Conservation (phyloP, 2,113 vertebrate genomes). For the Eudorcas thomsonii region DNA sequence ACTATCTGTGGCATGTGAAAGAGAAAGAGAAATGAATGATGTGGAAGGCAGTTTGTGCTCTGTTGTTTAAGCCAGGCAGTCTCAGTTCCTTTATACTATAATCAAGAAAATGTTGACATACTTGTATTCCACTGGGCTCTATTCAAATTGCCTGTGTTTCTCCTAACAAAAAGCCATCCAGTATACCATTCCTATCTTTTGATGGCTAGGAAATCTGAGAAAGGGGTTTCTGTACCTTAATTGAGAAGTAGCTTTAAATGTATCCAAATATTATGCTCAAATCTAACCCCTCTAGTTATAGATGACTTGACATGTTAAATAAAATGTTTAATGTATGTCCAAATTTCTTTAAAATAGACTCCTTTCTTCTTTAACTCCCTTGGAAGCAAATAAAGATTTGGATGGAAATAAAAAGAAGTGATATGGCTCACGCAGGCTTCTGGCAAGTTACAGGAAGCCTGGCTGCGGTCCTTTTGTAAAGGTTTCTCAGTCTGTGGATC, state of each 20-base stretch:
- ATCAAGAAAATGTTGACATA: background rate
- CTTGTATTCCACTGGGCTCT: background rate
- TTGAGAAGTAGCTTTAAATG: background rate
- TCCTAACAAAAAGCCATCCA: background rate
- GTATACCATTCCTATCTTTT: background rate
- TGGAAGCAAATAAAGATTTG: background rate
- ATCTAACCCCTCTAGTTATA: background rate
- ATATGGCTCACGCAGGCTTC: background rate
- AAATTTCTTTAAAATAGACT: background rate
- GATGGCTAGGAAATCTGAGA: background rate
- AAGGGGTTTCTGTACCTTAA: background rate
- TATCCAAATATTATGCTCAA: background rate
- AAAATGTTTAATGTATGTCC: background rate
- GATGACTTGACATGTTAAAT: background rate
- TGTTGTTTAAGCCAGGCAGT: background rate
- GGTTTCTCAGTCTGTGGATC: background rate
- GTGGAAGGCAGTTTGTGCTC: background rate
- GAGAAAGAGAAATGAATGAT: background rate
- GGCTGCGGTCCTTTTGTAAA: background rate
- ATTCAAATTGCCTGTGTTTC: conserved; percentile 25
- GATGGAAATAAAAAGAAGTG: background rate
- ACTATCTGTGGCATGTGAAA: background rate
- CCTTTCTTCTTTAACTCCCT: background rate
- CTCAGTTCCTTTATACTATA: background rate
- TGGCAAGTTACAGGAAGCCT: background rate